phyloP scores from a whole-genome alignment of 2,888 invertebrate genomes.

The Hypselothyrea guttata region DNA sequence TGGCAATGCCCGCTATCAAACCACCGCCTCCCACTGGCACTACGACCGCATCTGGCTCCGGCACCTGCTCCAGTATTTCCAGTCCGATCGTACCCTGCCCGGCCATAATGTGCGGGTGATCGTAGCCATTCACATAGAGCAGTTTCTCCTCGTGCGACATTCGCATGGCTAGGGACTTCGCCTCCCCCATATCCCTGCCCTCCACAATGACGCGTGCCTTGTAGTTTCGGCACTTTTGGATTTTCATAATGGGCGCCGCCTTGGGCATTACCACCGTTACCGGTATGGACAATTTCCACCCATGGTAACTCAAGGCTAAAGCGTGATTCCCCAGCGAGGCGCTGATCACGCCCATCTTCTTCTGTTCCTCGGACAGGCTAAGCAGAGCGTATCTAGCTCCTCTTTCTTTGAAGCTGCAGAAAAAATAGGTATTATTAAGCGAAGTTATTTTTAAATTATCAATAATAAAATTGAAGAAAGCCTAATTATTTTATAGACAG shows the following conservation, averaged over 20 bases:
- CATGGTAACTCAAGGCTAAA: constrained; percentile 90
- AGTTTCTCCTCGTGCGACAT: constrained; percentile 88
- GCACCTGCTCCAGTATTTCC: constrained; percentile 95
- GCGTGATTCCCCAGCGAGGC: constrained; percentile 98
- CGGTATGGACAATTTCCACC: constrained; percentile 86
- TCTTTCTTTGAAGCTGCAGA: constrained; percentile 95
- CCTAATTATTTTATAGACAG: no score
- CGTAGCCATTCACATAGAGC: constrained; percentile 96
- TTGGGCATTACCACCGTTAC: constrained; percentile 97
- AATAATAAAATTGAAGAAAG: no score
- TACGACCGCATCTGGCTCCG: constrained; percentile 93
- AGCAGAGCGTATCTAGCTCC: constrained; percentile 94
- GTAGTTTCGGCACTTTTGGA: constrained; percentile 92
- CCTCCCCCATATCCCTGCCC: constrained; percentile 92
- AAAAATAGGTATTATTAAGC: no score
- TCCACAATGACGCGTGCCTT: constrained; percentile 90
- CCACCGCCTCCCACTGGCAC: constrained; percentile 96
- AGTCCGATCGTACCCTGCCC: constrained; percentile 97
- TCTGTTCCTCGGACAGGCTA: constrained; percentile 88
- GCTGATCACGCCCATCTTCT: constrained; percentile 91
- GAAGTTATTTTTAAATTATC: no score
- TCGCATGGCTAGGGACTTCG: constrained; percentile 90
- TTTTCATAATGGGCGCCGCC: constrained; percentile 97
- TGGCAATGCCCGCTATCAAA: constrained; percentile 93
- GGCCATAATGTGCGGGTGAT: constrained; percentile 97